These are phyloP conservation scores for Syngnathoides biaculeatus DNA, from an alignment of 2,113 vertebrate species.

Conservation along the genomic window DNA sequence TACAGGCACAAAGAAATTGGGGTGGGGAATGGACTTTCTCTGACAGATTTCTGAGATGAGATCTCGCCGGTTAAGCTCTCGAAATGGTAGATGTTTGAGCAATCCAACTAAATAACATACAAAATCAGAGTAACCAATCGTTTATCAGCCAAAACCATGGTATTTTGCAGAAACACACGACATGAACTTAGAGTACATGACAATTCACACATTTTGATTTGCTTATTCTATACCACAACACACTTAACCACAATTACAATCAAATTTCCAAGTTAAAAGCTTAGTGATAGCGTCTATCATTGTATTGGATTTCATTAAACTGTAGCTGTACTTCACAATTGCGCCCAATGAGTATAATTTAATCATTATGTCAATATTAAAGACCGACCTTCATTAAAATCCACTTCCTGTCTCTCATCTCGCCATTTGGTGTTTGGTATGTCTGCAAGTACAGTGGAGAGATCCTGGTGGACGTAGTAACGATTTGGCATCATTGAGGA, in stretches of 20 bases:
- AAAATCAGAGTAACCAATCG: not conserved
- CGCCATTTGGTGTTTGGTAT: not conserved
- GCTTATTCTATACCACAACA: too few relatives aligned
- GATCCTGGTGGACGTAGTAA: slow-evolving; percentile 18
- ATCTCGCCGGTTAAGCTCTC: slow-evolving; percentile 18
- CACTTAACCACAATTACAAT: too few relatives aligned
- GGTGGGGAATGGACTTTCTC: slow-evolving; percentile 1
- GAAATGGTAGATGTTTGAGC: slow-evolving; percentile 7
- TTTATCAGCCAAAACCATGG: not conserved
- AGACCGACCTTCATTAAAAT: slow-evolving; percentile 25
- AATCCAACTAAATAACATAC: slow-evolving; percentile 25
- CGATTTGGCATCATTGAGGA: slow-evolving; percentile 9
- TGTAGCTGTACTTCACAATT: too few relatives aligned
- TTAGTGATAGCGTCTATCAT: too few relatives aligned
- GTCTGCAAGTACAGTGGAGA: not conserved
- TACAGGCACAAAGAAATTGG: slow-evolving; percentile 24
- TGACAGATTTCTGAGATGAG: not conserved
- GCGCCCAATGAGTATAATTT: not conserved
- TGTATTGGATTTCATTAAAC: not conserved
- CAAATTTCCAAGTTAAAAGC: too few relatives aligned
- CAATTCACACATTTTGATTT: too few relatives aligned
- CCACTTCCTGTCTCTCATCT: not conserved
- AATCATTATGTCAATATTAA: not conserved
- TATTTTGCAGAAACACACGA: not conserved
- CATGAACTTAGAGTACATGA: too few relatives aligned